These are phyloP conservation scores for Florisuga fusca DNA, from an alignment of 2,797 vertebrate species.

Conservation along the genomic window DNA sequence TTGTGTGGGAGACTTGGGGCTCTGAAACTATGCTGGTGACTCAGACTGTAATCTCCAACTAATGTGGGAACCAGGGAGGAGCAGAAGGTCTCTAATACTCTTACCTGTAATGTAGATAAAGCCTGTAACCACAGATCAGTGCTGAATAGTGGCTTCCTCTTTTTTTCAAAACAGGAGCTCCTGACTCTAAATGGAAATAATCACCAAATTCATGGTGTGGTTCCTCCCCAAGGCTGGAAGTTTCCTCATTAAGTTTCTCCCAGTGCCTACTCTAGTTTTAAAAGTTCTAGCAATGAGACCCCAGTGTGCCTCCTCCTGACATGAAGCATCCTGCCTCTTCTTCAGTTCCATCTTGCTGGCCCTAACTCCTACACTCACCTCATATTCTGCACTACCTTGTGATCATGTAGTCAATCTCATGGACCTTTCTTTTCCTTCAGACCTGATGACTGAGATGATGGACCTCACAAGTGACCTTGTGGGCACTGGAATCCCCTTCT, in stretches of 20 bases:
- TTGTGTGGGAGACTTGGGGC: not conserved
- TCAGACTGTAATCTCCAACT: not conserved
- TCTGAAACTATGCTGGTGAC: not conserved
- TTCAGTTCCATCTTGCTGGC: not conserved
- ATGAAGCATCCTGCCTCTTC: not conserved
- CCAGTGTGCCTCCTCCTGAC: not conserved
- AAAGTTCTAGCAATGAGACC: not conserved
- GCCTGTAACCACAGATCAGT: not conserved
- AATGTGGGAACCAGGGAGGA: not conserved
- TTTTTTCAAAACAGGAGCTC: not conserved
- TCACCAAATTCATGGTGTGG: not conserved
- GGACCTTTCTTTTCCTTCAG: slow-evolving; percentile 74
- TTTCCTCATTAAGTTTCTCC: not conserved
- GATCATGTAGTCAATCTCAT: not conserved
- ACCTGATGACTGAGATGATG: slow-evolving; percentile 99
- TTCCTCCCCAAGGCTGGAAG: not conserved
- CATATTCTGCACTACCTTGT: not conserved
- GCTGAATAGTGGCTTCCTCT: not conserved
- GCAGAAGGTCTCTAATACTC: not conserved
- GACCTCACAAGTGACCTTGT: slow-evolving; percentile 97
- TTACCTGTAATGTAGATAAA: not conserved
- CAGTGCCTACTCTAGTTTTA: not conserved
- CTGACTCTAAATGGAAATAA: not conserved
- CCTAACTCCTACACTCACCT: not conserved
- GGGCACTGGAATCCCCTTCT: slow-evolving; percentile 94